Conservation (phyloP, 2,888 invertebrate species). For the Drosophila gaucha region DNA sequence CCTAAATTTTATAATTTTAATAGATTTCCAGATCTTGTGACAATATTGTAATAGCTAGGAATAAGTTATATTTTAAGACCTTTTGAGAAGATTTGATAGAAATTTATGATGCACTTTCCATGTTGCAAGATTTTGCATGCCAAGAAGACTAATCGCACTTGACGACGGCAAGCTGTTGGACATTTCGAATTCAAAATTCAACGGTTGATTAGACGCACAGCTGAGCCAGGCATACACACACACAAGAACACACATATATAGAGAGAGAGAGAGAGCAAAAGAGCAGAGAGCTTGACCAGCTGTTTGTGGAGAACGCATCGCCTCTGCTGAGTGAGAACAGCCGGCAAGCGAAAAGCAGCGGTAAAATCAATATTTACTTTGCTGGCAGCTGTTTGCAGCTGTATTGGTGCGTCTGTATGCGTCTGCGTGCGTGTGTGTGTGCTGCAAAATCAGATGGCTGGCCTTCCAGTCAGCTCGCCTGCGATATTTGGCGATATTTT, state of each 20-base stretch:
- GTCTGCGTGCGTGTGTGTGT: conserved; percentile 1
- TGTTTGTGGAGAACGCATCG: conserved; percentile 35
- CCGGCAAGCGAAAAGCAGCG: conserved; percentile 44
- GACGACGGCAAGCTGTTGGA: conserved; percentile 33
- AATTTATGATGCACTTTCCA: conserved; percentile 2
- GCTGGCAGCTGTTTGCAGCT: conserved; percentile 63
- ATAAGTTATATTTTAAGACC: too few relatives aligned
- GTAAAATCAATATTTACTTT: conserved; percentile 70
- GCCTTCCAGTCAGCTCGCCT: conserved; percentile 38
- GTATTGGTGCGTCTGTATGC: conserved; percentile 8
- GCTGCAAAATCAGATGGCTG: conserved; percentile 65
- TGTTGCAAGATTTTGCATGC: conserved; percentile 1
- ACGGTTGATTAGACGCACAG: conserved; percentile 67
- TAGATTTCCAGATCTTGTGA: neutral
- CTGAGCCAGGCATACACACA: conserved; percentile 58
- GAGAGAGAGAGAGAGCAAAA: neutral
- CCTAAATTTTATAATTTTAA: neutral
- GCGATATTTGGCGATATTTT: conserved; percentile 20
- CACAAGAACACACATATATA: conserved; percentile 28
- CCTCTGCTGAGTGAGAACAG: conserved; percentile 39
- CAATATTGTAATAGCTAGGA: too few relatives aligned
- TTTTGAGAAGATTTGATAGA: neutral
- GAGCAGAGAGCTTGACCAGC: conserved; percentile 28
- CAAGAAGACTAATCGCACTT: conserved; percentile 4
- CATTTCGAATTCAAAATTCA: conserved; percentile 29